Base-by-base conservation (phyloP, 1,140 invertebrate species). In the Drosophila repleta region DNA sequence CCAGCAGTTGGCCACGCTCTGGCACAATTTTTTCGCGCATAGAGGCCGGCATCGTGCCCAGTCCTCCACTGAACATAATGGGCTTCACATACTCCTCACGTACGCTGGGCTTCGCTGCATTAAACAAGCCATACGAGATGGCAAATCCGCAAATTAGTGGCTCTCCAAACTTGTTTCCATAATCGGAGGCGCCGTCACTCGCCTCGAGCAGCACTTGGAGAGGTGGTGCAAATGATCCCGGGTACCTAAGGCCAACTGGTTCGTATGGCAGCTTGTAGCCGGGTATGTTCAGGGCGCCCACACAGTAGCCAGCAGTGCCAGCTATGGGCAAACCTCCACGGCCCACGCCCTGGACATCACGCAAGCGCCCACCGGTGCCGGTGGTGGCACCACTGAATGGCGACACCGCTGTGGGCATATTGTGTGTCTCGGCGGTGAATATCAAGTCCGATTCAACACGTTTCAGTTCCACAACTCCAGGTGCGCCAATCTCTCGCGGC, bases 101-200 rank as follows among this genome's bases (percentile, higher is more conserved):
- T 72, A 95, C 94, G 32, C 94, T 94, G 37, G 92, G 90, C 15
- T 57, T 35, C 0, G 70, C 77, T 0, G 92, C 91, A 80, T 96
- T 94, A 0, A 93, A 92, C 79, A 97, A 92, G 7, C 98, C 98
- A 92, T 97, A 99, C 0, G 98, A 97, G 58, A 98, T 94, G 0
- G 96, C 95, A 92, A 99, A 99, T 21, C 98, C 98, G 80, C 93
- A 92, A 58, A 99, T 94, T 1, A 99, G 93, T 3, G 98, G 98
- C 92, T 99, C 98, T 1, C 98, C 98, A 93, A 99, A 99, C 93
- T 99, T 99, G 91, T 99, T 99, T 4, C 98, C 98, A 93, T 99
- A 99, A 92, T 99, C 98, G 0, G 98, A 99, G 11, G 98, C 98
- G 8, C 98, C 98, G 92, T 99, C 99, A 91, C 97, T 98, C 0